phyloP scores from a whole-genome alignment of 2,888 invertebrate genomes.

The Cabera pusaria region DNA sequence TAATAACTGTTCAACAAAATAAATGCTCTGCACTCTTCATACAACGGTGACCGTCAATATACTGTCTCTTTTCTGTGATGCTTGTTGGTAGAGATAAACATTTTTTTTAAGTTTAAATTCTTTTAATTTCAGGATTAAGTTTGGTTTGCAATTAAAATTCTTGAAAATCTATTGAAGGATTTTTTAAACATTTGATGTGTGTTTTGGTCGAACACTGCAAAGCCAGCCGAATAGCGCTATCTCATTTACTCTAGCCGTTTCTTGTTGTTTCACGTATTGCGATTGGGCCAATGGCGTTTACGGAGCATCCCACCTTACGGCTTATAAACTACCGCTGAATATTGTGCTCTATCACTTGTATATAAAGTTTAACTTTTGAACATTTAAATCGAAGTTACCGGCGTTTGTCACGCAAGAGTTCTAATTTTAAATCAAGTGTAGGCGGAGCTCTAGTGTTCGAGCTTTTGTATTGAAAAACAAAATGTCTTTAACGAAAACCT shows the following conservation, averaged over 20 bases:
- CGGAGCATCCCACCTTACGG: constrained; percentile 81
- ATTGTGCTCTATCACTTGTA: constrained; percentile 74
- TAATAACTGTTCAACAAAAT: constrained; percentile 46
- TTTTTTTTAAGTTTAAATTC: constrained; percentile 15
- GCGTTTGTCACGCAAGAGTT: constrained; percentile 83
- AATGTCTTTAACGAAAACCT: constrained; percentile 81
- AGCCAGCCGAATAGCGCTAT: constrained; percentile 51
- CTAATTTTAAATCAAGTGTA: constrained; percentile 84
- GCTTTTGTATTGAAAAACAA: constrained; percentile 80
- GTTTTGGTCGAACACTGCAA: constrained; percentile 24
- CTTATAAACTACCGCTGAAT: constrained; percentile 72
- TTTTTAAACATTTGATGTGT: constrained; percentile 8
- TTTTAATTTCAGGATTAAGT: constrained; percentile 3
- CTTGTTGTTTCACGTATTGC: constrained; percentile 78
- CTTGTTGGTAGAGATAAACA: constrained; percentile 29
- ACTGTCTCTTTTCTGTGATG: constrained; percentile 50
- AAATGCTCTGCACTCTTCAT: constrained; percentile 57
- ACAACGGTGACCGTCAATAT: constrained; percentile 39
- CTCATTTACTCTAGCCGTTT: constrained; percentile 72
- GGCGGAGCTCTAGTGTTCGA: constrained; percentile 78
- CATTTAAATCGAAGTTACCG: constrained; percentile 77
- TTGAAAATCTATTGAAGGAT: constrained; percentile 6
- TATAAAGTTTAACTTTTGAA: constrained; percentile 81
- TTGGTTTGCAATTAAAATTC: constrained; percentile 7
- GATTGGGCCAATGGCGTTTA: constrained; percentile 81